Evolutionary conservation across 2,888 invertebrate genomes (phyloP).

Genomic region (Yponomeuta evonymella): DNA sequence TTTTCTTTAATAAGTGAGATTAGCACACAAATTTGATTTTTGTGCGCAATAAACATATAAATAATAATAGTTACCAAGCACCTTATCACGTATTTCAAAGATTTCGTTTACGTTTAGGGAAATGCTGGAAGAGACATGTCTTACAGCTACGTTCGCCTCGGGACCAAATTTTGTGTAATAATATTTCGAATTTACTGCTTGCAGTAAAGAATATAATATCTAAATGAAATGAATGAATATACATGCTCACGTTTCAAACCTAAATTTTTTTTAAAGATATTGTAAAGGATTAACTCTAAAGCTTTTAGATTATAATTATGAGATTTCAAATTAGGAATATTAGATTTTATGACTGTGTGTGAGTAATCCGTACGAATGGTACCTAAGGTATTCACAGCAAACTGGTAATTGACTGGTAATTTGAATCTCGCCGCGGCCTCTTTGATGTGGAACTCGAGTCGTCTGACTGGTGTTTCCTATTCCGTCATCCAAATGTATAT

Average conservation of each 20-base stretch:
- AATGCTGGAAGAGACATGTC: too few species aligned
- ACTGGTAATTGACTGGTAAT: constrained; percentile 69
- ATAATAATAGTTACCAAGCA: too few species aligned
- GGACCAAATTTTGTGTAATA: too few species aligned
- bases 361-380: constrained; percentile 32
- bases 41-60: too few species aligned
- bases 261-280: neutral
- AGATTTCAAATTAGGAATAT: constrained; percentile 31
- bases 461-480: constrained; percentile 55
- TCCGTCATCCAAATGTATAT: constrained; percentile 39
- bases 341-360: constrained; percentile 43
- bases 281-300: constrained; percentile 16
- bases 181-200: too few species aligned
- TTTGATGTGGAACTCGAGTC: constrained; percentile 54
- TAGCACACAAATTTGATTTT: too few species aligned
- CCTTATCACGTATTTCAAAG: too few species aligned
- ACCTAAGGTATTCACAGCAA: constrained; percentile 49
- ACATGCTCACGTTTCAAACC: neutral
- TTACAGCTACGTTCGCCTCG: too few species aligned
- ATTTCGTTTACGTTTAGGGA: too few species aligned
- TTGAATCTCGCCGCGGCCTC: constrained; percentile 54
- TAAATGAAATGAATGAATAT: neutral
- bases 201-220: too few species aligned
- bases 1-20: too few species aligned
- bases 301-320: constrained; percentile 15